Base-by-base conservation (phyloP, 2,888 invertebrate species). In the Pyrrhia umbra region DNA sequence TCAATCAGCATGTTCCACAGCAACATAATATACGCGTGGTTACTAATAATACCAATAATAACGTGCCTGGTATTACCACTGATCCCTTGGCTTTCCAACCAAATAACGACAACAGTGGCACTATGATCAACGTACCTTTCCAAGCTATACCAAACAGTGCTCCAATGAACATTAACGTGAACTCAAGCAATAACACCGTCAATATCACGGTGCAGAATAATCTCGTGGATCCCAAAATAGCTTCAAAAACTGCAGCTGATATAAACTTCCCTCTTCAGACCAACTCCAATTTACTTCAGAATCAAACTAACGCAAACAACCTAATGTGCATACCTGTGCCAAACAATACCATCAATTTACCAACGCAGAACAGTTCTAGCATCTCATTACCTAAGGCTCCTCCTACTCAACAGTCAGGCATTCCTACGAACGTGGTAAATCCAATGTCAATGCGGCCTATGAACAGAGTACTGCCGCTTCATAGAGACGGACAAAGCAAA, bases 381-480 rank as follows among this genome's bases (percentile, higher is more conserved):
- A 96, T 96, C 72, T 95, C 95, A 64, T 90, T 96, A 68, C 96
- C 96, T 6, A 96, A 96, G 80, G 96, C 96, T 55, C 95, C 95
- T 27, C 93, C 95, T 10, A 96, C 96, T 67, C 96, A 96, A 83
- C 95, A 96, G 80, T 93, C 92, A 66, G 95, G 95, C 34, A 96
- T 97, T 79, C 97, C 97, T 16, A 97, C 96, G 10, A 97, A 97
- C 86, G 96, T 97, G 54, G 97, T 97, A 0, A 96, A 96, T 83
- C 97, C 97, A 1, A 96, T 96, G 91, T 92, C 93, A 5, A 95
- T 91, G 89, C 93, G 97, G 63, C 97, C 97, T 42, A 97, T 97
- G 95, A 97, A 97, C 85, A 95, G 97, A 69, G 97, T 97, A 1
- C 85, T 97, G 52, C 97, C 97, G 9, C 96, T 97, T 95, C 97